Percentiles rank a stretch among this genome's conserved stretches.
phyloP scores from a whole-genome alignment of 2,113 vertebrate genomes.

The Accipiter cooperii region DNA sequence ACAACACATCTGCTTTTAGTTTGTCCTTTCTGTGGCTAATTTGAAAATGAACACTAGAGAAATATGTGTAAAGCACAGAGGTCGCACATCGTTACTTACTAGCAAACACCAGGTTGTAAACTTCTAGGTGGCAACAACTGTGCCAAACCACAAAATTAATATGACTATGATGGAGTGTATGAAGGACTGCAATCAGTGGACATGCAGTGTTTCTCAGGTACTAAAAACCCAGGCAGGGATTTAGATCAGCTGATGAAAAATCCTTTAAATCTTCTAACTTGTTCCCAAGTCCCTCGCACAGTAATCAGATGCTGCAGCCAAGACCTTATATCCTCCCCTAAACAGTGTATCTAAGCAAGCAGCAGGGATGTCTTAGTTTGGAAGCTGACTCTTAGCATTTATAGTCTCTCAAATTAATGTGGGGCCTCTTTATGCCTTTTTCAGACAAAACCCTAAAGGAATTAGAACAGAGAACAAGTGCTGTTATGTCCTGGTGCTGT shows the following conservation, averaged over 20 bases:
- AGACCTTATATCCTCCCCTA: background rate
- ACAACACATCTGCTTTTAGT: slow-evolving; percentile 42
- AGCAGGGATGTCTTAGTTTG: background rate
- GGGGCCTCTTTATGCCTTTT: background rate
- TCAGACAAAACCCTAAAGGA: background rate
- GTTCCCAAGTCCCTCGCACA: background rate
- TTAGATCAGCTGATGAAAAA: background rate
- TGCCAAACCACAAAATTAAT: background rate
- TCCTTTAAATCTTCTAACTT: background rate
- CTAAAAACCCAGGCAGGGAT: background rate
- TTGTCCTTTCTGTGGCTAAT: slow-evolving; percentile 11
- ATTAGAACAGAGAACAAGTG: background rate
- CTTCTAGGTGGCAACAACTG: background rate
- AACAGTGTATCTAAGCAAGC: background rate
- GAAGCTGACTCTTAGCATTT: background rate
- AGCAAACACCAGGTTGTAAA: background rate
- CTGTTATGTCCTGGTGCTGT: background rate
- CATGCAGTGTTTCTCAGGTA: background rate
- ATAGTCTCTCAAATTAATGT: background rate
- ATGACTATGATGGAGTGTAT: background rate
- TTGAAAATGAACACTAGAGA: background rate
- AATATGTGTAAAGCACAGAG: background rate
- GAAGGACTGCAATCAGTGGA: background rate
- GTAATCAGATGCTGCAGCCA: background rate
- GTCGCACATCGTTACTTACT: background rate